Percentiles rank a stretch among this genome's conserved stretches.
Conservation (phyloP, 2,888 invertebrate species). For the Metellina segmentata region DNA sequence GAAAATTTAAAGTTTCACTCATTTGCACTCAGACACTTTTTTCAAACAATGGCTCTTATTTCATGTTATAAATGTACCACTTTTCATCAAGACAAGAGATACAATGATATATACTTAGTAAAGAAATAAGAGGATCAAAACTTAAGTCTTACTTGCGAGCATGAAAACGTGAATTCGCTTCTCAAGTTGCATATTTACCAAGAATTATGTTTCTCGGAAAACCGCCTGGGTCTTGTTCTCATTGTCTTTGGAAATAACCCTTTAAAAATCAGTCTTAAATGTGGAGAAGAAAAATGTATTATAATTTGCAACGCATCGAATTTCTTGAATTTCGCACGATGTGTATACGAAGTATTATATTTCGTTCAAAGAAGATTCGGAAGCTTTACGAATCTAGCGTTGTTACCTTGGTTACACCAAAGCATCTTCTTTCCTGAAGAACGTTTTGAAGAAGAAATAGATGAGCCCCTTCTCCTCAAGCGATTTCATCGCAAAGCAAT, state of each 20-base stretch:
- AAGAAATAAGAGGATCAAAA: no score
- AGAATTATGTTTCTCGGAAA: background rate
- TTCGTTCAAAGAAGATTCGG: constrained; percentile 1
- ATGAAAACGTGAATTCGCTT: background rate
- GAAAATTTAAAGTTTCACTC: no score
- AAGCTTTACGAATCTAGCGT: background rate
- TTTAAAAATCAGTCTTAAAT: background rate
- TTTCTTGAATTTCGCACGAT: background rate
- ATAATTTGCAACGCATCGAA: constrained; percentile 7
- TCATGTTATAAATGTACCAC: no score
- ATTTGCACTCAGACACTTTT: no score
- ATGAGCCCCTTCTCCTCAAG: constrained; percentile 29
- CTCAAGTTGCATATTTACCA: background rate
- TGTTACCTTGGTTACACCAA: constrained; percentile 23
- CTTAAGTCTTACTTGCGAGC: no score
- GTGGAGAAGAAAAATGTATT: background rate
- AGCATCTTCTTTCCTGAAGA: constrained; percentile 14
- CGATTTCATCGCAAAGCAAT: no score
- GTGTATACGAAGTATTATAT: constrained; percentile 32
- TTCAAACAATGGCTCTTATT: no score
- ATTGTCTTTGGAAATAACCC: background rate
- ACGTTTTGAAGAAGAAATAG: background rate
- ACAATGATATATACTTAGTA: no score
- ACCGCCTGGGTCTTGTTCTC: background rate
- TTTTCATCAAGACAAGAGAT: no score